These are phyloP conservation scores for Apantesis nais DNA, from an alignment of 2,888 invertebrate genomes.

Conservation along the genomic window DNA sequence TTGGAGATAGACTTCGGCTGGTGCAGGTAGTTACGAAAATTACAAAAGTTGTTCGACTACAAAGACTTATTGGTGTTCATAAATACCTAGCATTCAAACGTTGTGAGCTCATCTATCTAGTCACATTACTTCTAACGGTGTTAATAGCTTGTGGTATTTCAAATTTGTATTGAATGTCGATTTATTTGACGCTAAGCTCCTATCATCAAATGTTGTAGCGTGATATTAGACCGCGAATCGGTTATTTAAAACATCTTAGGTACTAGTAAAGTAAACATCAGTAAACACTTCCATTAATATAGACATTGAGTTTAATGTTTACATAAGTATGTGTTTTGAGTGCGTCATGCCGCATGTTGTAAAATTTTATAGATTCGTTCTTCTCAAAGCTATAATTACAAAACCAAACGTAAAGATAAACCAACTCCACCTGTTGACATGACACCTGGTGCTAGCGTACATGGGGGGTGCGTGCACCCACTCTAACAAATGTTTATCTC, in stretches of 20 bases:
- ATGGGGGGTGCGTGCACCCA: slow-evolving; percentile 56
- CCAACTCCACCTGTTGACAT: slow-evolving; percentile 73
- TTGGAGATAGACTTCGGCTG: not conserved
- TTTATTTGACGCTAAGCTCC: not conserved
- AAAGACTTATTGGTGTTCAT: slow-evolving; percentile 11
- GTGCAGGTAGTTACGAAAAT: slow-evolving; percentile 26
- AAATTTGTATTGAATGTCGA: not conserved
- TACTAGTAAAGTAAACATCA: not conserved
- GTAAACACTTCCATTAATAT: not conserved
- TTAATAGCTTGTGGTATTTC: too few relatives aligned
- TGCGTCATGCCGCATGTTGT: slow-evolving; percentile 12
- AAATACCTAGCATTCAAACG: slow-evolving; percentile 2
- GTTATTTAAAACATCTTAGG: slow-evolving; percentile 28
- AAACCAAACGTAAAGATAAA: slow-evolving; percentile 45
- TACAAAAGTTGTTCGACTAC: slow-evolving; percentile 12
- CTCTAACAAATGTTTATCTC: slow-evolving; percentile 66
- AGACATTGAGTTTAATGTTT: not conserved
- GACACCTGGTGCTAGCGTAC: slow-evolving; percentile 68
- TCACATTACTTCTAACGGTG: not conserved
- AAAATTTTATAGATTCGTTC: slow-evolving; percentile 25
- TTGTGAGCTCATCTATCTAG: slow-evolving; percentile 10
- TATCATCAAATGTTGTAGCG: not conserved
- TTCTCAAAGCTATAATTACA: slow-evolving; percentile 33
- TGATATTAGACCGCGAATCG: slow-evolving; percentile 17
- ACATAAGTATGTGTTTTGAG: not conserved